A percentile compares a stretch with the other conserved stretches of the same genome.
phyloP scores from a whole-genome alignment of 1,140 invertebrate species.

The Panagrolaimus sp. region DNA sequence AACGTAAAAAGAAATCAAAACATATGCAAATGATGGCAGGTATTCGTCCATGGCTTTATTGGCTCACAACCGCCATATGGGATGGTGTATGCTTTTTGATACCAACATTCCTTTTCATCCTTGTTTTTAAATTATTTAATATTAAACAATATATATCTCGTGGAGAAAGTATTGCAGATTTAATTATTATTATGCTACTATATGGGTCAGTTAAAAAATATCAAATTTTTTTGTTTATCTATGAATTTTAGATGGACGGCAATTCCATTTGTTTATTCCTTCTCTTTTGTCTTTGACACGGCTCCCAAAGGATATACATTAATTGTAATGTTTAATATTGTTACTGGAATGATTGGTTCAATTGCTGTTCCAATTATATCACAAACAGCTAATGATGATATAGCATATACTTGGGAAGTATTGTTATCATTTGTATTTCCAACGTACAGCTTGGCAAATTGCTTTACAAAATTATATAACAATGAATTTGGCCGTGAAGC shows the following conservation, averaged over 20 bases:
- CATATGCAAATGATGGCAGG: conserved; percentile 62
- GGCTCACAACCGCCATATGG: conserved; percentile 64
- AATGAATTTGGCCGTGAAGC: conserved; percentile 38
- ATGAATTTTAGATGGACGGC: conserved; percentile 35
- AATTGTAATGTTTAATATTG: conserved; percentile 50
- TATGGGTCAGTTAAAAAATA: neutral
- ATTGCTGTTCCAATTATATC: conserved; percentile 48
- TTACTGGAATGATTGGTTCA: conserved; percentile 48
- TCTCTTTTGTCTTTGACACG: conserved; percentile 39
- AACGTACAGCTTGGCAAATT: conserved; percentile 40
- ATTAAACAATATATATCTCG: conserved; percentile 24
- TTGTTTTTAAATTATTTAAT: conserved; percentile 27
- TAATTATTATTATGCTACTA: conserved; percentile 27
- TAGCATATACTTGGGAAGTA: conserved; percentile 33
- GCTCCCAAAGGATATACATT: conserved; percentile 50
- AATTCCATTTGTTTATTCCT: conserved; percentile 47
- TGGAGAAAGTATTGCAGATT: conserved; percentile 19
- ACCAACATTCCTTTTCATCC: conserved; percentile 21
- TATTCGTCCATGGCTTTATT: conserved; percentile 63
- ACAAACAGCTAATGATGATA: conserved; percentile 31
- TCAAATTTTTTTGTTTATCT: too few relatives aligned
- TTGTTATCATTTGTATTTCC: conserved; percentile 45
- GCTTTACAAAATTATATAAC: conserved; percentile 37
- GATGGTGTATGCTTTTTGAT: conserved; percentile 61
- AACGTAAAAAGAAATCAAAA: conserved; percentile 28